These are phyloP conservation scores for Petrophora chlorosata DNA, from an alignment of 2,888 invertebrate species.

Conservation along the genomic window DNA sequence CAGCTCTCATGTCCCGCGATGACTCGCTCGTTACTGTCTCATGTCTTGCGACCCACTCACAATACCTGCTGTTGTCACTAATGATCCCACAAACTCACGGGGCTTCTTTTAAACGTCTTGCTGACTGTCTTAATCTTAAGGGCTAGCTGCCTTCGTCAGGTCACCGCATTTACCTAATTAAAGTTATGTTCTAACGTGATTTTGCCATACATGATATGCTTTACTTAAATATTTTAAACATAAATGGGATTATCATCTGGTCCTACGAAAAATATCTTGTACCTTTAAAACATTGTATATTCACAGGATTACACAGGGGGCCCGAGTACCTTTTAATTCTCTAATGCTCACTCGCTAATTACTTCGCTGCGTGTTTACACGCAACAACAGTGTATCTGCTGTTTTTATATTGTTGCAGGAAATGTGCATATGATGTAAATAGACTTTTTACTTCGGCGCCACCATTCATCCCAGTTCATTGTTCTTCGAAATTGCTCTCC, in stretches of 20 bases:
- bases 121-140: conserved; percentile 1
- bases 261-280: too few relatives aligned
- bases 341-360: conserved; percentile 48
- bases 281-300: background rate
- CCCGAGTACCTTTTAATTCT: conserved; percentile 24
- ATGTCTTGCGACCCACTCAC: conserved; percentile 58
- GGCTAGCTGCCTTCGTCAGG: background rate
- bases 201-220: background rate
- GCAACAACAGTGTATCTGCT: conserved; percentile 49
- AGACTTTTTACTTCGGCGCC: conserved; percentile 75
- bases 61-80: conserved; percentile 66
- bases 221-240: background rate
- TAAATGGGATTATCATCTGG: background rate
- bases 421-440: conserved; percentile 77
- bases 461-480: conserved; percentile 76
- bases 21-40: conserved; percentile 79
- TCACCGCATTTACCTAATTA: background rate
- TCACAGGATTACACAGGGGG: conserved; percentile 12
- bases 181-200: background rate
- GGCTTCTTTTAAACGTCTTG: conserved; percentile 25
- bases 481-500: conserved; percentile 79
- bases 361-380: conserved; percentile 52
- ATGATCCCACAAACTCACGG: conserved; percentile 55
- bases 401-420: conserved; percentile 60
- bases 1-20: conserved; percentile 71